These are phyloP conservation scores for Dipodomys spectabilis DNA, from an alignment of 2,113 vertebrate genomes.

Conservation along the genomic window DNA sequence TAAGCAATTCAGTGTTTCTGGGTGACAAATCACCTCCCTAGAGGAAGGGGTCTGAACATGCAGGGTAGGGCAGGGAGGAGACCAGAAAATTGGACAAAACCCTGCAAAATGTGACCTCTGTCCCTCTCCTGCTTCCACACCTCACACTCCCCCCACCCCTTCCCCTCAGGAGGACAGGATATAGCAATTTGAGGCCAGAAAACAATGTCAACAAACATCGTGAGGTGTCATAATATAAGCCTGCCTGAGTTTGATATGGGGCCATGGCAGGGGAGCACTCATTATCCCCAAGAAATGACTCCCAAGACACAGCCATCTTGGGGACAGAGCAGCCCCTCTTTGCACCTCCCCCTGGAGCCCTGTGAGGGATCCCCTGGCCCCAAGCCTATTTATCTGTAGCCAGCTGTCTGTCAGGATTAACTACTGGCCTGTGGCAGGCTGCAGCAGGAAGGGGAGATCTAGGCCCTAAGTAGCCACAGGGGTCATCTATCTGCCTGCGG, in stretches of 20 bases:
- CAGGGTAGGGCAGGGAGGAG: background rate
- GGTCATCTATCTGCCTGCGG: constrained; percentile 12
- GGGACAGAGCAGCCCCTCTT: constrained; percentile 20
- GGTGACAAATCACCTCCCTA: constrained; percentile 43
- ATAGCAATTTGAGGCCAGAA: background rate
- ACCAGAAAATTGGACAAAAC: background rate
- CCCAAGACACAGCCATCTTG: constrained; percentile 48
- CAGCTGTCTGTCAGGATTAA: constrained; percentile 74
- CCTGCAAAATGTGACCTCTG: too few relatives aligned
- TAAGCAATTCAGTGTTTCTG: background rate
- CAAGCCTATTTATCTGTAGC: constrained; percentile 75
- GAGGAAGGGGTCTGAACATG: background rate
- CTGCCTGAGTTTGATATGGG: background rate
- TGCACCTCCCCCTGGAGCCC: constrained; percentile 5
- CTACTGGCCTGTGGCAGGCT: constrained; percentile 66
- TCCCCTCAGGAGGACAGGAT: background rate
- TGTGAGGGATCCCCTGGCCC: constrained; percentile 63
- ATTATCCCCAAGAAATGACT: constrained; percentile 70
- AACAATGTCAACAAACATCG: background rate
- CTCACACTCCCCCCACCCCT: background rate
- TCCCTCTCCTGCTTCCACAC: background rate
- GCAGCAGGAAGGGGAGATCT: constrained; percentile 24
- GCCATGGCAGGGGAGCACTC: constrained; percentile 16
- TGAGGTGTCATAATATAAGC: background rate
- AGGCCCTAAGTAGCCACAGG: constrained; percentile 16